Evolutionary conservation across 2,113 vertebrate genomes (phyloP).

Genomic region (Python bivittatus): DNA sequence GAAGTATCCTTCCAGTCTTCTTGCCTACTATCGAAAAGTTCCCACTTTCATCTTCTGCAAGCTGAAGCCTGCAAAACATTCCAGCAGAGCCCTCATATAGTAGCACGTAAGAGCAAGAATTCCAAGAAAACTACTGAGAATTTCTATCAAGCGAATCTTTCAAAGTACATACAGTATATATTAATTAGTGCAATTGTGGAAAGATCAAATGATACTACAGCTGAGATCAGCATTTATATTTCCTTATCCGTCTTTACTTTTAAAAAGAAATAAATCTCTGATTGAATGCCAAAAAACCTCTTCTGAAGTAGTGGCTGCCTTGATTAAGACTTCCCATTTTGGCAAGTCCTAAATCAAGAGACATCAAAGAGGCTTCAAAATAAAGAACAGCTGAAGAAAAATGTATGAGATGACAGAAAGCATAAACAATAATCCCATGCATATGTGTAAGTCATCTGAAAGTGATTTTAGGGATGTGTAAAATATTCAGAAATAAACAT

Average conservation of each 20-base stretch:
- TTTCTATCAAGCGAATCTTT: neutral
- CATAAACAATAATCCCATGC: conserved; percentile 69
- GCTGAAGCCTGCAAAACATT: neutral
- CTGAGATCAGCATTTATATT: conserved; percentile 32
- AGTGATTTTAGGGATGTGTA: conserved; percentile 64
- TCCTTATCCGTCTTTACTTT: conserved; percentile 7
- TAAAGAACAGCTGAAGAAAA: conserved; percentile 70
- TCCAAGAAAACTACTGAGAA: neutral
- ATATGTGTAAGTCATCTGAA: conserved; percentile 68
- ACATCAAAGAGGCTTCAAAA: conserved; percentile 69
- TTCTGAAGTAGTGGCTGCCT: conserved; percentile 67
- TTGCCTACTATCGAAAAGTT: neutral
- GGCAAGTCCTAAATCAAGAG: conserved; percentile 70
- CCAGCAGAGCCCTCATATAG: neutral
- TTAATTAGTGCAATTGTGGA: conserved; percentile 21
- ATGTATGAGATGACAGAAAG: conserved; percentile 63
- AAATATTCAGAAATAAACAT: conserved; percentile 62
- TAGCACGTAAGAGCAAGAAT: neutral
- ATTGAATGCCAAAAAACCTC: conserved; percentile 47
- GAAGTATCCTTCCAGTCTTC: neutral
- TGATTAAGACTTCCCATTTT: conserved; percentile 66
- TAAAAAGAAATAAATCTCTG: conserved; percentile 4
- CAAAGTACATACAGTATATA: neutral
- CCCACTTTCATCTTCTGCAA: neutral
- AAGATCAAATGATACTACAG: conserved; percentile 16